A percentile compares a stretch with the other conserved stretches of the same genome.
Evolutionary conservation across 2,888 invertebrate species (phyloP).

Genomic region (Ryuthela nishihirai): DNA sequence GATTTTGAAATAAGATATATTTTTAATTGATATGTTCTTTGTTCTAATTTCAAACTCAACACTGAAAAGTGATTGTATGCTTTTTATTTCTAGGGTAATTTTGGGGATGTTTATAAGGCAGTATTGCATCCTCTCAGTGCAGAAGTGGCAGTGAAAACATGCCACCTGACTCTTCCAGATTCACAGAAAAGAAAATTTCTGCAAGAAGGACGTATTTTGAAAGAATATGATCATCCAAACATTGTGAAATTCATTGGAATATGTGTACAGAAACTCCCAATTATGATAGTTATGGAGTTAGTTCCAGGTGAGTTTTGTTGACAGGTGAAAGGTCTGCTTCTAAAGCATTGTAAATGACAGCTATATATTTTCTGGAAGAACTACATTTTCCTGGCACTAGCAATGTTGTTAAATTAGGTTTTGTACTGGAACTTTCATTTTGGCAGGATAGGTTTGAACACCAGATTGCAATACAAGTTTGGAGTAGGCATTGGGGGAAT

Average conservation of each 20-base stretch:
- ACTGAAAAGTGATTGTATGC: too few species aligned
- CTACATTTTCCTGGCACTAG: too few species aligned
- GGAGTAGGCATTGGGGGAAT: too few species aligned
- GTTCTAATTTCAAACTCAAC: too few species aligned
- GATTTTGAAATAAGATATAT: too few species aligned
- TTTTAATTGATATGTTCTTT: too few species aligned
- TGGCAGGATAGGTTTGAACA: too few species aligned
- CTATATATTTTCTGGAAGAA: too few species aligned
- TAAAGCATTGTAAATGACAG: too few species aligned
- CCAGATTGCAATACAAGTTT: too few species aligned
- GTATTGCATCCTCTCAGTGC: slow-evolving; percentile 69
- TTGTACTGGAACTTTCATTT: too few species aligned
- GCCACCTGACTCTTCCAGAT: slow-evolving; percentile 86
- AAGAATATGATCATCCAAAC: slow-evolving; percentile 95
- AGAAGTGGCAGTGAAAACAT: slow-evolving; percentile 94
- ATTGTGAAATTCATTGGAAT: slow-evolving; percentile 95
- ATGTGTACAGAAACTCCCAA: slow-evolving; percentile 95
- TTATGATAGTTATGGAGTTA: slow-evolving; percentile 98
- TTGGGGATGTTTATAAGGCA: slow-evolving; percentile 95
- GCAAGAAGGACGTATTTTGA: slow-evolving; percentile 90
- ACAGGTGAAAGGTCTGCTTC: background rate
- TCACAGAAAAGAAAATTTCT: slow-evolving; percentile 89
- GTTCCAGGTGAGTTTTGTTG: slow-evolving; percentile 66
- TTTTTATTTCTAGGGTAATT: slow-evolving; percentile 75
- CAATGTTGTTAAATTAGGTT: too few species aligned